Evolutionary conservation across 2,113 vertebrate species (phyloP), one percentile per base, ranked within the genome.

Genomic region (Dicaeum eximium): DNA sequence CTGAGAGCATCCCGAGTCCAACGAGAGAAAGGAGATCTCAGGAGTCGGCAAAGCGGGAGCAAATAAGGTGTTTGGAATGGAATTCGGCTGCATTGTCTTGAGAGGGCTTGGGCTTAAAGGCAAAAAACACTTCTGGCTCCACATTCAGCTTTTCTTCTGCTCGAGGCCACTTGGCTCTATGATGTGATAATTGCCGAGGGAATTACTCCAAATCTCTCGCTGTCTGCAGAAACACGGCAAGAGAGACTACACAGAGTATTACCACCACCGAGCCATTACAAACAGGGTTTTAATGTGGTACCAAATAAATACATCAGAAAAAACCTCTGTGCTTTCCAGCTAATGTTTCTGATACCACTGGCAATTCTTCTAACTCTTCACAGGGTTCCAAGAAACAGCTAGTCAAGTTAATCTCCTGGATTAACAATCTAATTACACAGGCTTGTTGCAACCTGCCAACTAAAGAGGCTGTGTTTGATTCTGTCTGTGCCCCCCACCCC

Each of bases 361-460:
- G 92, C 96, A 97, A 89, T 86, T 75, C 71, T 82, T 74, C 87
- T 45, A 42, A 69, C 71, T 56, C 70, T 86, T 88, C 77, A 58
- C 27, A 97, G 85, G 57, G 53, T 27, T 93, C 93, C 95, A 95
- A 97, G 95, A 93, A 95, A 82, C 6, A 40, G 69, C 93, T 79
- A 92, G 93, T 83, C 78, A 47, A 30, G 10, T 47, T 88, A 74
- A 95, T 93, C 88, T 71, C 51, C 80, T 13, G 80, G 75, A 95
- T 90, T 90, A 95, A 64, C 58, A 61, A 28, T 58, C 38, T 70
- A 86, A 94, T 90, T 83, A 64, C n/a, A 47, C 12, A 50, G 80
- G 77, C 92, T 87, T 97, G 97, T 95, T 97, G 66, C 25, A 93
- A 93, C 92, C 82, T 95, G 88, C 2, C 0, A 72, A 14, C 53